Base-by-base conservation (phyloP, 2,113 vertebrate species). In the Proterorhinus semilunaris region DNA sequence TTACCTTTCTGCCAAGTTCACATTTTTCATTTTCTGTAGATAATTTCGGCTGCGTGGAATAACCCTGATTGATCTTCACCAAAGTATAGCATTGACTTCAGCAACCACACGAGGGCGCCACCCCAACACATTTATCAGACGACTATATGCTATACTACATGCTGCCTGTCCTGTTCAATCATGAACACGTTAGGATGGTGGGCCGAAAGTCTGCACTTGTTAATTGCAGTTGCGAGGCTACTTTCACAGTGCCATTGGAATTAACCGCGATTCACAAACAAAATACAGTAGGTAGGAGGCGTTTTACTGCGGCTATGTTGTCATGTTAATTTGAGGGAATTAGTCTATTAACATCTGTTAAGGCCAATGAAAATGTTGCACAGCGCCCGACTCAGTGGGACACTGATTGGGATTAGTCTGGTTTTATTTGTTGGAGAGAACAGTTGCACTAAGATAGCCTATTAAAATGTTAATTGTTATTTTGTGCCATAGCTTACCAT, bases 81-180 rank as follows among this genome's bases (percentile, higher is more conserved):
- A 6, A 50, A 47, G 8, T 27, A 63, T 50, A 83, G 27, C 27
- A 83, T n/a, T 53, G 83, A 76, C 80, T 80, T 62, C 48, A 15
- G 15, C 0, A n/a, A 16, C 85, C 92, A 88, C 87, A 65, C 62
- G 92, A 81, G 86, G 91, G 91, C 90, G 87, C 82, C 80, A 85
- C 47, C 76, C 52, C 68, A 51, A 47, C 27, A 69, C 42, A n/a
- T 57, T 66, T 69, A 6, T 61, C 27, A 65, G 8, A 17, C 15
- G 16, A 6, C n/a, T n/a, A n/a, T n/a, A n/a, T n/a, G n/a, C n/a
- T n/a, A n/a, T n/a, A n/a, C n/a, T n/a, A n/a, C n/a, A n/a, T n/a
- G n/a, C n/a, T n/a, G n/a, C n/a, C 46, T 47, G 10, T 10, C 1
- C 7, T 47, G 46, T 47, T 6, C 27, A 36, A 36, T 36, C 27